These are phyloP conservation scores for Perca schrenkii DNA, from an alignment of 2,113 vertebrate species.

Conservation along the genomic window DNA sequence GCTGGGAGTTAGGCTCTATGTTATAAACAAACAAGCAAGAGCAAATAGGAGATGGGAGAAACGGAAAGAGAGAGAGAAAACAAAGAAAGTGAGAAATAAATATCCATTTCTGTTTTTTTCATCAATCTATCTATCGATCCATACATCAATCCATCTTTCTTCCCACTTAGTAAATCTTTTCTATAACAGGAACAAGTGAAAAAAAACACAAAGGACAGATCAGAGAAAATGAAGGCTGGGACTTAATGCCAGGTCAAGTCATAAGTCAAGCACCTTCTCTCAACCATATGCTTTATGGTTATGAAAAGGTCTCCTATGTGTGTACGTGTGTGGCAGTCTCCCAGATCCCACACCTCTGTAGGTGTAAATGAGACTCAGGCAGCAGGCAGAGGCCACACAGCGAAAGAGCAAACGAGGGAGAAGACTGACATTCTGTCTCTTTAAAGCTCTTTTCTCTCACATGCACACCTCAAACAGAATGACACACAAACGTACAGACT, in stretches of 20 bases:
- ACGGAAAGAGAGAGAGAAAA: background rate
- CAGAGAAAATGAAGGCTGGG: conserved; percentile 29
- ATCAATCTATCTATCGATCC: background rate
- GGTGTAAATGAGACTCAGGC: conserved; percentile 75
- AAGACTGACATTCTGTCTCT: conserved; percentile 59
- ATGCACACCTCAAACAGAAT: conserved; percentile 40
- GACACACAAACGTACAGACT: conserved; percentile 47
- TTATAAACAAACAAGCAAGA: conserved; percentile 70
- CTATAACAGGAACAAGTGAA: background rate
- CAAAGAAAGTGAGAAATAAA: conserved; percentile 20
- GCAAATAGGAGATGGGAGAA: conserved; percentile 27
- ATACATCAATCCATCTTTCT: background rate
- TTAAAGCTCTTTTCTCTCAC: conserved; percentile 48
- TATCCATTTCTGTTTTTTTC: background rate
- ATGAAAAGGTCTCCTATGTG: conserved; percentile 18
- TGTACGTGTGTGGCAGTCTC: conserved; percentile 19
- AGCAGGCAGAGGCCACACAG: conserved; percentile 44
- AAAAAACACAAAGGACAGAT: background rate
- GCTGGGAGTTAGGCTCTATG: conserved; percentile 64
- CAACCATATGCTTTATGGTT: conserved; percentile 31
- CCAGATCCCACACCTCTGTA: conserved; percentile 56
- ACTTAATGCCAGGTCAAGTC: conserved; percentile 35
- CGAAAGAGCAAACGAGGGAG: conserved; percentile 57
- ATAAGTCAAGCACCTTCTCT: conserved; percentile 48
- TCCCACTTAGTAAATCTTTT: background rate